Evolutionary conservation across 2,113 vertebrate species (phyloP).

Genomic region (Sitta europaea): DNA sequence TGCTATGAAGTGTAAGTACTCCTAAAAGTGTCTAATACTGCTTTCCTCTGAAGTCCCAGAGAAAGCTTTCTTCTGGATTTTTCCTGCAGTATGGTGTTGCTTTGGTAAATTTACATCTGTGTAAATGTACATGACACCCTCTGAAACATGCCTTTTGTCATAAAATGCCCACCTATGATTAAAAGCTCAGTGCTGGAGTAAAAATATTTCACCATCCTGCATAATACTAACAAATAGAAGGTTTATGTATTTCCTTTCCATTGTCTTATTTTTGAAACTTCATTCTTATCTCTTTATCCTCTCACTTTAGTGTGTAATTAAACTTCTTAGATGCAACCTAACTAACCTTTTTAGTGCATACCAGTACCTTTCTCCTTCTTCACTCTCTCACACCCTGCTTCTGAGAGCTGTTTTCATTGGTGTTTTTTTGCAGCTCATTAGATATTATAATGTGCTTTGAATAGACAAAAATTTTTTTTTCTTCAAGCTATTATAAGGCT

Average conservation of each 20-base stretch:
- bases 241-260: neutral
- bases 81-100: neutral
- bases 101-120: neutral
- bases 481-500: neutral
- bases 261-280: neutral
- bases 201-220: neutral
- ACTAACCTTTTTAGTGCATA: too few species aligned
- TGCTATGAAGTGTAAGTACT: neutral
- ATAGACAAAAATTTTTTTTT: neutral
- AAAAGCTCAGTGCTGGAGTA: neutral
- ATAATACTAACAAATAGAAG: neutral
- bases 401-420: neutral
- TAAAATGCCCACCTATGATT: neutral
- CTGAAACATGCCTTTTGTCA: accelerated
- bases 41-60: neutral
- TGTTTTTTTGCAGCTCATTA: neutral
- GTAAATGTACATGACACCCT: neutral
- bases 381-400: neutral
- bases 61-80: neutral
- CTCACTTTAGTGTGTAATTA: neutral
- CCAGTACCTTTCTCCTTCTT: neutral
- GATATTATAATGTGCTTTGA: neutral
- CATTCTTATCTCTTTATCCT: neutral
- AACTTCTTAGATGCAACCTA: neutral
- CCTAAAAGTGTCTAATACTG: neutral